phyloP scores from a whole-genome alignment of 2,797 vertebrate species.

The Falco biarmicus region DNA sequence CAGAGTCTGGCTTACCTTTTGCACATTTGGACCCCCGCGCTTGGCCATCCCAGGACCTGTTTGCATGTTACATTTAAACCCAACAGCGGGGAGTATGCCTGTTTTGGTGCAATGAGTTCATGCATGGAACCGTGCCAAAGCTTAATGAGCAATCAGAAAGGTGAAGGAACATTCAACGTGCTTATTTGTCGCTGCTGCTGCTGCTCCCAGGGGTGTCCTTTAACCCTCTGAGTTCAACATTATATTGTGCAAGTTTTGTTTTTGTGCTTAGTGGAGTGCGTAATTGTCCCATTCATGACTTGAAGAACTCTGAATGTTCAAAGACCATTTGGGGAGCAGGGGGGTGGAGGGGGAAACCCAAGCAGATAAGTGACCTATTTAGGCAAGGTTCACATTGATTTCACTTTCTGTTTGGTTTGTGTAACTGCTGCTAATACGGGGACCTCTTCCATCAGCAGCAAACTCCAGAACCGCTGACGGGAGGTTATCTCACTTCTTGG shows the following conservation, averaged over 20 bases:
- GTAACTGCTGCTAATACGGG: background rate
- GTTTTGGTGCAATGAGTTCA: constrained; percentile 48
- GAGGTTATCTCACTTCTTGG: background rate
- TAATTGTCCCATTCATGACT: constrained; percentile 53
- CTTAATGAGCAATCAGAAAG: constrained; percentile 63
- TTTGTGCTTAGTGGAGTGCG: constrained; percentile 32
- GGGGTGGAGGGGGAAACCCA: background rate
- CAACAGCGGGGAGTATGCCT: background rate
- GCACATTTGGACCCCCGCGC: background rate
- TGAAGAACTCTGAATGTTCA: constrained; percentile 29
- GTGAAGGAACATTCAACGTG: constrained; percentile 22
- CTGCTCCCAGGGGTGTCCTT: background rate
- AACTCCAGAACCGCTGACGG: background rate
- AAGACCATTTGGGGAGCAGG: background rate
- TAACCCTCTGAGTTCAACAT: constrained; percentile 41
- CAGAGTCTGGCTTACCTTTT: background rate
- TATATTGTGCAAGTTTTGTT: constrained; percentile 22
- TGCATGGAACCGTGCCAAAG: constrained; percentile 4
- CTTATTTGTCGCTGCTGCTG: constrained; percentile 28
- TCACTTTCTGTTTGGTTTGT: constrained; percentile 42
- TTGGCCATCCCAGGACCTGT: background rate
- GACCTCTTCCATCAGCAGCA: background rate
- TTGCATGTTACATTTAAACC: background rate
- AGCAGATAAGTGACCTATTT: constrained; percentile 30
- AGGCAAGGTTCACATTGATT: constrained; percentile 24